Evolutionary conservation across 2,113 vertebrate species (phyloP), one percentile per base, ranked within the genome.

Genomic region (Cercocebus atys): DNA sequence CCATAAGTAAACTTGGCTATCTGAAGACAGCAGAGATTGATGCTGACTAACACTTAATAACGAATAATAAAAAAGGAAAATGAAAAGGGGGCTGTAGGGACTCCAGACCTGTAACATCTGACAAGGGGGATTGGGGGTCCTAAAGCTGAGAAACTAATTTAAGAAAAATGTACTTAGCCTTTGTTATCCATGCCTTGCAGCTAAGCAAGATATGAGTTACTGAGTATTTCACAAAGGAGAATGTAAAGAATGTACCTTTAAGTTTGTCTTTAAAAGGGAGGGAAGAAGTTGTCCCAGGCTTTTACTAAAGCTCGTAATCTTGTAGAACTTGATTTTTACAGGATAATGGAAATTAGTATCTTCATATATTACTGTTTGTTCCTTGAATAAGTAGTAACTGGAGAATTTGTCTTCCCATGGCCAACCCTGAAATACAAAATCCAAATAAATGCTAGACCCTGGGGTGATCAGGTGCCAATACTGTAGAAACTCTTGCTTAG

Each of bases 281-380:
- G 72, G 27, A 82, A 89, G 88, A 40, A 16, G 68, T 81, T 23
- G 23, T 30, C 86, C 96, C 35, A 2, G 81, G 87, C 75, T 35
- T 13, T 50, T 22, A 20, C 94, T 16, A 2, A 38, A 86, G 88
- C 94, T 2, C 1, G 66, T 18, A 13, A 68, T n/a, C 95, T 76
- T 64, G 96, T 83, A 90, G 97, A 85, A 90, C 95, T 92, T 79
- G 93, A 64, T 90, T 90, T 95, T 85, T 75, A 92, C 83, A 68
- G 90, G 86, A 68, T 80, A 55, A 55, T 72, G 43, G 95, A 82
- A 79, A 75, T 82, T 12, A 75, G 76, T 32, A 8, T 94, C 87
- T 89, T 40, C 87, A 12, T 47, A 30, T 22, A 3, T 55, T 35
- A 70, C 43, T 18, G 3, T 50, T 43, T 84, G 52, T 95, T 64